Conservation (phyloP, 2,888 invertebrate genomes). For the Diachrysia chrysitis region DNA sequence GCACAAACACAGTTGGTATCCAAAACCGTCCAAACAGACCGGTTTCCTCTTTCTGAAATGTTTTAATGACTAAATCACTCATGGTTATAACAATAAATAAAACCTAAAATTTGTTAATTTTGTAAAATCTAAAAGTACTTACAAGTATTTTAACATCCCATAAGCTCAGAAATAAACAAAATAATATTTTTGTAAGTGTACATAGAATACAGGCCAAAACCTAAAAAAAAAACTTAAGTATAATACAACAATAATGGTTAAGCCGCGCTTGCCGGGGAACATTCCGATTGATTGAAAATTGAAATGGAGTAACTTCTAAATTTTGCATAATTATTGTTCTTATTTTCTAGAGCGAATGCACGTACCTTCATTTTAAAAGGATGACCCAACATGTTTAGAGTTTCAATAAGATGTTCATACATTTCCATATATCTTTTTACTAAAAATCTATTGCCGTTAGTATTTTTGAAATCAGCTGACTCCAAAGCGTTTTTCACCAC, state of each 20-base stretch:
- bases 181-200: neutral
- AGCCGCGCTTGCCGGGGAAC: too few relatives aligned
- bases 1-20: neutral
- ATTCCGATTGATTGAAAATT: too few relatives aligned
- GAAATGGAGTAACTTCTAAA: too few relatives aligned
- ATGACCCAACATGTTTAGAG: neutral
- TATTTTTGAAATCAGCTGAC: neutral
- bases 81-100: neutral
- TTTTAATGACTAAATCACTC: too few relatives aligned
- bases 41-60: too few relatives aligned
- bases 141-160: neutral
- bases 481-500: neutral
- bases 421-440: neutral
- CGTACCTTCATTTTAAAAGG: neutral
- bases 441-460: neutral
- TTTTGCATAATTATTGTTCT: too few relatives aligned
- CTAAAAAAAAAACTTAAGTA: neutral
- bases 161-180: neutral
- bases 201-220: neutral
- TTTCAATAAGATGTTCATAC: neutral
- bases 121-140: neutral
- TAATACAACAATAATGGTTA: too few relatives aligned
- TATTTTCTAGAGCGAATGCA: too few relatives aligned
- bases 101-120: too few relatives aligned
- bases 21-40: neutral